Percentiles rank a stretch among this genome's conserved stretches.
Conservation (phyloP, 2,113 vertebrate species). For the Corapipo altera region DNA sequence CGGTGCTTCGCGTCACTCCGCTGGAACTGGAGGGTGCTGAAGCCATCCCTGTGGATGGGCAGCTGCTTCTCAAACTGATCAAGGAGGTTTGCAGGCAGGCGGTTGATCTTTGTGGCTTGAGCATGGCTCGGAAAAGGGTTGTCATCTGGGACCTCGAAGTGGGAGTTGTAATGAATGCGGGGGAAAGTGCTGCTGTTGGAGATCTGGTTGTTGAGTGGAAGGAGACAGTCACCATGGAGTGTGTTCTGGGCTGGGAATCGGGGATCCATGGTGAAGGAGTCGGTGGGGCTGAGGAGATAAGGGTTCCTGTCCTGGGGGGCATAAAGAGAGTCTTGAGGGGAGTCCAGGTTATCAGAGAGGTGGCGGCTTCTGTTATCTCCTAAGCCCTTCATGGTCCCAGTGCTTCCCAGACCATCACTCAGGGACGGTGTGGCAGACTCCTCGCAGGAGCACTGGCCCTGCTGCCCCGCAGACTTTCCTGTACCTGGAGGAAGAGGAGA, state of each 20-base stretch:
- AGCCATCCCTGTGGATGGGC: conserved; percentile 90
- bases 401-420: conserved; percentile 73
- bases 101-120: conserved; percentile 87
- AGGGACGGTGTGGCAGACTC: not conserved
- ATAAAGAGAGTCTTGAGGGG: conserved; percentile 85
- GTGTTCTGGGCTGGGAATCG: conserved; percentile 78
- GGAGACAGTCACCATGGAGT: conserved; percentile 86
- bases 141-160: conserved; percentile 92
- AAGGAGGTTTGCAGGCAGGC: conserved; percentile 87
- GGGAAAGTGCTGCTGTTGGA: conserved; percentile 97
- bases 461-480: not conserved
- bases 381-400: conserved; percentile 92
- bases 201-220: conserved; percentile 93
- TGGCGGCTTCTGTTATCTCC: conserved; percentile 91
- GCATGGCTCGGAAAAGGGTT: conserved; percentile 88
- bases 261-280: conserved; percentile 89
- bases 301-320: conserved; percentile 85
- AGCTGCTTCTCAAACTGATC: conserved; percentile 98
- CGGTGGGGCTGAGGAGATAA: conserved; percentile 90
- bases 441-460: not conserved
- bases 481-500: conserved; percentile 30
- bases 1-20: conserved; percentile 88
- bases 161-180: conserved; percentile 95
- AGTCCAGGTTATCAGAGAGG: conserved; percentile 90
- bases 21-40: conserved; percentile 97